phyloP scores from a whole-genome alignment of 2,113 vertebrate genomes.

The Sisor rabdophorus region DNA sequence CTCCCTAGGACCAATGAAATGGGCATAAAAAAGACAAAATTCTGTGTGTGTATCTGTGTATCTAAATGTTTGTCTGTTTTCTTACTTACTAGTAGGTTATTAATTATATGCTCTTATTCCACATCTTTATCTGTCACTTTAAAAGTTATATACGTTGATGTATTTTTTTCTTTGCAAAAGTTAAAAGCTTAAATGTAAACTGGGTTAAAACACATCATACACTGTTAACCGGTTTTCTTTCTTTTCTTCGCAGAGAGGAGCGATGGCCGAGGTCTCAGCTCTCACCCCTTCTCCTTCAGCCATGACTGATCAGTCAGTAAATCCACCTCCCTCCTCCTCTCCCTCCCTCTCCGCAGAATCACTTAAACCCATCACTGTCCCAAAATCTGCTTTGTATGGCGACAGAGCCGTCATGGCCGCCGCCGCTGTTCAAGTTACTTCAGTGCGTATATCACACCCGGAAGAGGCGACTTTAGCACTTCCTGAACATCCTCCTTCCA shows the following conservation, averaged over 20 bases:
- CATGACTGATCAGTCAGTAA: constrained; percentile 55
- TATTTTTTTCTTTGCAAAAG: too few species aligned
- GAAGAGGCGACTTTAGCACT: neutral
- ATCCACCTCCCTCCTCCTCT: constrained; percentile 45
- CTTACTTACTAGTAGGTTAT: too few species aligned
- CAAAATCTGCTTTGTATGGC: constrained; percentile 64
- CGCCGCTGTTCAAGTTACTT: neutral
- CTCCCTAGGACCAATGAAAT: too few species aligned
- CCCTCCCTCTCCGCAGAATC: constrained; percentile 49
- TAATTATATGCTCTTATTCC: too few species aligned
- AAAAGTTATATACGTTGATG: too few species aligned
- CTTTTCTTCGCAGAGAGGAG: constrained; percentile 46
- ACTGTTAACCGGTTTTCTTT: neutral
- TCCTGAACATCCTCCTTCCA: neutral
- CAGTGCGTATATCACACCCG: neutral
- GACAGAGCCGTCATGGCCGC: constrained; percentile 53
- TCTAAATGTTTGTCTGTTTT: too few species aligned
- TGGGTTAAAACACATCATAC: neutral
- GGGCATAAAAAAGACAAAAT: too few species aligned
- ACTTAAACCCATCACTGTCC: constrained; percentile 38
- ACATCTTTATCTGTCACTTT: too few species aligned
- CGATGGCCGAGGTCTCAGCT: constrained; percentile 72
- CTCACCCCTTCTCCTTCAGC: constrained; percentile 63
- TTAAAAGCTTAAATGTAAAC: neutral
- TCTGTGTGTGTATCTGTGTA: too few species aligned